Conservation (phyloP, 1,140 invertebrate species). For the Dendrolimus kikuchii region DNA sequence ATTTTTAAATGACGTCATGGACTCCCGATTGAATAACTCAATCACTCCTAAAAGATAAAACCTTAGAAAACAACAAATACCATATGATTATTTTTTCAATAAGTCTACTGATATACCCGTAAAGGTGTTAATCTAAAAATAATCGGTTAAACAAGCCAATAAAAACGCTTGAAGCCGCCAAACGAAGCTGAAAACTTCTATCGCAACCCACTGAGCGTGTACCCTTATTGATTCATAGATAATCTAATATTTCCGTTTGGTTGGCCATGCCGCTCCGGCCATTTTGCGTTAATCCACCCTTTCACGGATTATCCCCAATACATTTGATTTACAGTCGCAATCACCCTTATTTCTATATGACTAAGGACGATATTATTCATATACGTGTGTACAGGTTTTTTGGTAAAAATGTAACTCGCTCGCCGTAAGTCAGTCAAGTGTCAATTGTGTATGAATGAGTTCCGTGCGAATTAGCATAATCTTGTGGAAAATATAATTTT, state of each 20-base stretch:
- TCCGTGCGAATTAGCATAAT: not conserved
- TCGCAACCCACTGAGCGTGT: slow-evolving; percentile 10
- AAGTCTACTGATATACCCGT: too few relatives aligned
- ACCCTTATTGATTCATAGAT: slow-evolving; percentile 18
- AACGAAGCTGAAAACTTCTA: slow-evolving; percentile 8
- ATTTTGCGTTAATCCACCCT: slow-evolving; percentile 14
- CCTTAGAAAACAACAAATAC: too few relatives aligned
- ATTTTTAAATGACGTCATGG: too few relatives aligned
- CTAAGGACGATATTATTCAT: slow-evolving; percentile 7
- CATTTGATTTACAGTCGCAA: not conserved
- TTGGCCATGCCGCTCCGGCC: slow-evolving; percentile 8
- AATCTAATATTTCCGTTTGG: slow-evolving; percentile 23
- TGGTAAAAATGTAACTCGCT: slow-evolving; percentile 10
- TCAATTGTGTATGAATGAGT: slow-evolving; percentile 5
- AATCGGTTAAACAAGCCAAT: too few relatives aligned
- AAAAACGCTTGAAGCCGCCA: slow-evolving; percentile 6
- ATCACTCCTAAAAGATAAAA: too few relatives aligned
- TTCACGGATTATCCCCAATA: slow-evolving; percentile 7
- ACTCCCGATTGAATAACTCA: too few relatives aligned
- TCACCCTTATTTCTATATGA: not conserved
- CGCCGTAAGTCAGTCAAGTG: slow-evolving; percentile 11
- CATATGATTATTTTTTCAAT: too few relatives aligned
- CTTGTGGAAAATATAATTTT: not conserved
- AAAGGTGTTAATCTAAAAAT: too few relatives aligned
- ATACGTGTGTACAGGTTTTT: not conserved